These are phyloP conservation scores for Hyles vespertilio DNA, from an alignment of 1,140 invertebrate species.

Conservation along the genomic window DNA sequence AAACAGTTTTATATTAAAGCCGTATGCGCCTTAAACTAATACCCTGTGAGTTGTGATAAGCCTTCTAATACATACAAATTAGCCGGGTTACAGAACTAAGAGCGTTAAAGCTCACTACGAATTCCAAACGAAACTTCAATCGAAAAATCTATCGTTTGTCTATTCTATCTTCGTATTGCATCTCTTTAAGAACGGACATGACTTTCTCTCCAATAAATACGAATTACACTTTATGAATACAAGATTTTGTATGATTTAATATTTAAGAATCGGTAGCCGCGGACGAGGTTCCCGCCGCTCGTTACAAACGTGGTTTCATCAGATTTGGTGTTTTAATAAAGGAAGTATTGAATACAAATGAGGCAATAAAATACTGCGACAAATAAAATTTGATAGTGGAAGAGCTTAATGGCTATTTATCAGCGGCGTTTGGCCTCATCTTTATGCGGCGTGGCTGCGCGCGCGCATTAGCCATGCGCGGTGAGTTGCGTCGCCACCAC, in stretches of 20 bases:
- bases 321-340: constrained; percentile 29
- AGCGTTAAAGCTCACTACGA: too few species aligned
- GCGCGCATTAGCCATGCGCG: constrained; percentile 62
- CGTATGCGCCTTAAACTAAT: too few species aligned
- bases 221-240: constrained; percentile 25
- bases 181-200: constrained; percentile 22
- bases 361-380: constrained; percentile 48
- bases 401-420: constrained; percentile 39
- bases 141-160: constrained; percentile 17
- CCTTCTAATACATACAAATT: too few species aligned
- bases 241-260: constrained; percentile 27
- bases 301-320: constrained; percentile 5
- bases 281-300: constrained; percentile 2
- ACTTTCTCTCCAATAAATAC: constrained; percentile 46
- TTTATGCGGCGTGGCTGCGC: constrained; percentile 51
- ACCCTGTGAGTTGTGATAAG: too few species aligned
- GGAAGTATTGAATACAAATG: constrained; percentile 63
- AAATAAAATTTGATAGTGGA: constrained; percentile 57
- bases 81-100: too few species aligned
- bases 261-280: constrained; percentile 9
- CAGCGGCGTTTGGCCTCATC: constrained; percentile 51
- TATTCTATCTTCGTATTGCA: constrained; percentile 8
- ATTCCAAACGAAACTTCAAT: background rate
- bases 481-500: constrained; percentile 37
- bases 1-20: too few species aligned